Base-by-base conservation (phyloP, 2,113 vertebrate species). In the Rousettus leschenaultii region DNA sequence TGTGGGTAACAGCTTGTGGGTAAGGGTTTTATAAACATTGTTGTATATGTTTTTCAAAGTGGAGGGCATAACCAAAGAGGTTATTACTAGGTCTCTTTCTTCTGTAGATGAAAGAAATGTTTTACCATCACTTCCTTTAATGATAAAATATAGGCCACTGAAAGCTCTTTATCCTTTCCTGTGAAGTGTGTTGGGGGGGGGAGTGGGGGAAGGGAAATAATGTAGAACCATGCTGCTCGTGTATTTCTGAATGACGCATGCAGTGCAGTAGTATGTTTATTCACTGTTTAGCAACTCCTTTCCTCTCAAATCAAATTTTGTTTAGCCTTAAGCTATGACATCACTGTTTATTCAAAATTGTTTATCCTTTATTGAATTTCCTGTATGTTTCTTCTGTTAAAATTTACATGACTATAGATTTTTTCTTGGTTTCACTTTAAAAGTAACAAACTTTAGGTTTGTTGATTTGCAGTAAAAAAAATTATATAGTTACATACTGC, bases 1-100 rank as follows among this genome's bases (percentile, higher is more conserved):
- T 15, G 14, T 51, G 48, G 51, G 51, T 51, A 51, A 51, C 51
- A 66, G 24, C 53, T 91, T 71, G 5, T 89, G 87, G 13, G 22
- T 14, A 90, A 40, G 55, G 10, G 28, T 43, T 96, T 73, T 93
- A 74, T 82, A 95, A 95, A 97, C 84, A 59, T 11, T 45, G 30
- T 57, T 88, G 2, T 86, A 2, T 16, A 6, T 14, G 5, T 14
- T 95, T 93, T 77, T 94, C 4, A 35, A 1, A n/a, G 30, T 57
- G 48, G 33, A 92, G 78, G 35, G 19, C 68, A 74, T 86, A 90
- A 89, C 28, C 26, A 19, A 86, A 53, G 68, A 70, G 30, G n/a
- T 63, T 89, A 83, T 68, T 74, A 10, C 22, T 57, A 28, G 22
- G 6, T 84, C 21, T 86, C 19, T 86, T 19, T 86, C 19, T 86